These are phyloP conservation scores for Dromius quadrimaculatus DNA, from an alignment of 2,888 invertebrate genomes.

Conservation along the genomic window DNA sequence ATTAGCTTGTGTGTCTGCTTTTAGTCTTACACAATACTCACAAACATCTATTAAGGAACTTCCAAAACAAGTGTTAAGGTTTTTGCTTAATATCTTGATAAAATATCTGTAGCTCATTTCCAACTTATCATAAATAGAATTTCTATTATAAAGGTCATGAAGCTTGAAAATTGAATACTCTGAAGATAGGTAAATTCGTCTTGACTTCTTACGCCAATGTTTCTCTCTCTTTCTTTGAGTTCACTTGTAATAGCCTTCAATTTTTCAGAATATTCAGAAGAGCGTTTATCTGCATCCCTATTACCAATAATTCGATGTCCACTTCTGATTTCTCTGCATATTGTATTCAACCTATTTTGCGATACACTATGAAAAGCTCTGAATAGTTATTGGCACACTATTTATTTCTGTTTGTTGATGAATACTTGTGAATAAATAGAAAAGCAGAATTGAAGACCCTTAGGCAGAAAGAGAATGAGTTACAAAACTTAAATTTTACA, in stretches of 20 bases:
- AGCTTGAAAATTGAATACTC: constrained; percentile 56
- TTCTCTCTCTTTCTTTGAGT: constrained; percentile 57
- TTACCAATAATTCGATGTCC: constrained; percentile 4
- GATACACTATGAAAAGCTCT: neutral
- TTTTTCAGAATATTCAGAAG: constrained; percentile 11
- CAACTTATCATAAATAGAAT: constrained; percentile 48
- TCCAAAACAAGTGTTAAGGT: constrained; percentile 58
- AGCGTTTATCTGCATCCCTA: neutral
- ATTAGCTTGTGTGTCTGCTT: constrained; percentile 37
- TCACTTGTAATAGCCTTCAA: constrained; percentile 16
- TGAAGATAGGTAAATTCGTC: constrained; percentile 56
- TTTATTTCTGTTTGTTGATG: neutral
- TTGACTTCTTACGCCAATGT: constrained; percentile 55
- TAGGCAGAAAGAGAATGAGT: no score
- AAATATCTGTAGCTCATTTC: constrained; percentile 53
- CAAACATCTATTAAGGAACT: constrained; percentile 57
- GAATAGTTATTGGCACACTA: constrained; percentile 17
- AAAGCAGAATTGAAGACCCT: no score
- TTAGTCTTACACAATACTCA: constrained; percentile 53
- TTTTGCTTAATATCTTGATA: constrained; percentile 51
- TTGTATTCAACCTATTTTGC: constrained; percentile 9
- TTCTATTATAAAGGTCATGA: constrained; percentile 56
- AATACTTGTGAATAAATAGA: neutral
- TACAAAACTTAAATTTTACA: no score
- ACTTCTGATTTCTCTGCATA: constrained; percentile 2